Evolutionary conservation across 2,113 vertebrate species (phyloP).

Genomic region (Nothoprocta perdicaria): DNA sequence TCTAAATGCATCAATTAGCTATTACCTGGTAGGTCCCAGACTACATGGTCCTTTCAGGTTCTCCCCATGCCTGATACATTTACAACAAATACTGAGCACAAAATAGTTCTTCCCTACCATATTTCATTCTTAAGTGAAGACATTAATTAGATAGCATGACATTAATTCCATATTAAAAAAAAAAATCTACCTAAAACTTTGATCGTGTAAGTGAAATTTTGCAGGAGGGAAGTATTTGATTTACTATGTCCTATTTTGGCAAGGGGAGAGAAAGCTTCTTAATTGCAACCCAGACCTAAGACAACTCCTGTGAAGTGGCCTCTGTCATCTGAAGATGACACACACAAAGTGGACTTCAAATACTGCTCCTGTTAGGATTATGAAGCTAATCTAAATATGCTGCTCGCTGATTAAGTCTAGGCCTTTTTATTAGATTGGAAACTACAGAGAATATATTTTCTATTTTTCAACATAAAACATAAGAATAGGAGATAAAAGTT

Average conservation of each 20-base stretch:
- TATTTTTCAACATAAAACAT: not conserved
- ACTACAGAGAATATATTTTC: not conserved
- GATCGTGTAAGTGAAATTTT: not conserved
- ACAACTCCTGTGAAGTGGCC: not conserved
- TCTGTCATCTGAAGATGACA: not conserved
- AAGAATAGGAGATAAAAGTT: not conserved
- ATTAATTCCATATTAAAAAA: not conserved
- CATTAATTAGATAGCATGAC: not conserved
- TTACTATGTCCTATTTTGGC: not conserved
- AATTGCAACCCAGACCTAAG: not conserved
- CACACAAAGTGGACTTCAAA: not conserved
- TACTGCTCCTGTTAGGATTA: not conserved
- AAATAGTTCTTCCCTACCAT: not conserved
- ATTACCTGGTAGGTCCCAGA: not conserved
- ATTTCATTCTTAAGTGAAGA: not conserved
- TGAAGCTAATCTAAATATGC: not conserved
- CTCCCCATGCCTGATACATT: no score
- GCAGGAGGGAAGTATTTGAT: not conserved
- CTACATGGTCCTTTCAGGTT: not conserved
- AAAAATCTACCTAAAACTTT: not conserved
- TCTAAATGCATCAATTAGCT: not conserved
- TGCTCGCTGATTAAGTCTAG: not conserved
- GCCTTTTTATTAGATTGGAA: not conserved
- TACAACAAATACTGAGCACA: not conserved
- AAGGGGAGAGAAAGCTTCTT: not conserved